These are phyloP conservation scores for Ranitomeya variabilis DNA, from an alignment of 2,113 vertebrate genomes.

Conservation along the genomic window DNA sequence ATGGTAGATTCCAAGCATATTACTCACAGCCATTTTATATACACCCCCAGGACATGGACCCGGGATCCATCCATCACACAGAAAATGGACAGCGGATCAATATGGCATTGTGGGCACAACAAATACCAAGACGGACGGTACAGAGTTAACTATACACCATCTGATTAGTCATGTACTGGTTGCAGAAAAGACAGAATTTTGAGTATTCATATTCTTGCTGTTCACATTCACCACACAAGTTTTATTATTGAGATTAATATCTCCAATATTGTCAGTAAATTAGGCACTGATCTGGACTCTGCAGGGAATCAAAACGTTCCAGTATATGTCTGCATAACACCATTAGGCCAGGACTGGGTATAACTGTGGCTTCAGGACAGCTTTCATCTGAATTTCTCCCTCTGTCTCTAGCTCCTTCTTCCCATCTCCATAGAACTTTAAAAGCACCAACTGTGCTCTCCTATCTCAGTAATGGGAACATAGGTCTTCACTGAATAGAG, in stretches of 20 bases:
- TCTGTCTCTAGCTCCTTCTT: too few species aligned
- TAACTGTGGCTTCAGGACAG: too few species aligned
- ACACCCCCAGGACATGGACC: slow-evolving; percentile 43
- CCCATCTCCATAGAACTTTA: too few species aligned
- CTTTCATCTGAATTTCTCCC: too few species aligned
- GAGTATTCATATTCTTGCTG: not conserved
- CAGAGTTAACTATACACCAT: not conserved
- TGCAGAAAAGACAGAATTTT: not conserved
- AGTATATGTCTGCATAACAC: too few species aligned
- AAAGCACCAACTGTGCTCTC: too few species aligned
- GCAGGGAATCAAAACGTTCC: too few species aligned
- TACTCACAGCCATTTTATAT: slow-evolving; percentile 33
- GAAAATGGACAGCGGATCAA: not conserved
- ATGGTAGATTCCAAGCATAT: slow-evolving; percentile 51
- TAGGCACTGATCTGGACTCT: not conserved
- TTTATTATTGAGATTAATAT: too few species aligned
- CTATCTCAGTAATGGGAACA: too few species aligned
- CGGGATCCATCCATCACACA: slow-evolving; percentile 3
- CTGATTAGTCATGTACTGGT: not conserved
- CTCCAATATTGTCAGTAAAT: not conserved
- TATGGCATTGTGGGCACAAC: not conserved
- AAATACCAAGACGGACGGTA: not conserved
- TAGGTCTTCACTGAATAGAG: too few species aligned
- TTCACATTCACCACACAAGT: too few species aligned
- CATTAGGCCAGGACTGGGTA: too few species aligned